Base-by-base conservation (phyloP, 2,888 invertebrate genomes). In the Drosophila longiperda region DNA sequence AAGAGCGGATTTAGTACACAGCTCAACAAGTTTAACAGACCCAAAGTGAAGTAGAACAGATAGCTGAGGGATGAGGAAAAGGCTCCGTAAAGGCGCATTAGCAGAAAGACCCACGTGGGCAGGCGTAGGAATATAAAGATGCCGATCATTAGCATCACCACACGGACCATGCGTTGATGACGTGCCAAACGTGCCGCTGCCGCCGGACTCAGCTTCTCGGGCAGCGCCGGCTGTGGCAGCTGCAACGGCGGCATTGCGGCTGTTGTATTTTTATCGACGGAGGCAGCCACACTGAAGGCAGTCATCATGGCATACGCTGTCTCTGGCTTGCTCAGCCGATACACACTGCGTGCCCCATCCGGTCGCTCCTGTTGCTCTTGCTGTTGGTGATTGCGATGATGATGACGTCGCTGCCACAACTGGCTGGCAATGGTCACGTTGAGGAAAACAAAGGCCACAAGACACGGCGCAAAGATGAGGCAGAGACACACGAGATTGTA, bases 1-100 rank as follows among this genome's bases (percentile, higher is more conserved):
- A 95, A 91, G 57, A 95, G 93, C 1, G 95, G 95, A 92, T 95
- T 95, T 32, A 95, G 68, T 0, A 94, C 94, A 52, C 94, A 94
- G 78, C 94, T 95, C 6, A 94, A 66, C 45, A 95, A 85, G 7
- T 94, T 94, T n/a, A 95, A 82, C 6, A 94, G 87, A 12, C 94
- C 94, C 6, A 95, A 93, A n/a, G 91, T 75, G 65, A 94, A 94
- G 77, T 94, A 93, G 12, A 94, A 72, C 48, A 94, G 90, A 94
- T 94, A 94, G 80, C 93, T 88, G 8, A 85, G 50, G 34, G 82
- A 82, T 48, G 87, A 81, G 23, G 87, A 76, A 55, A 91, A 84
- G 12, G 78, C 75, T 8, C 90, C 85, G 67, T 92, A 91, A 60
- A 94, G 83, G 75, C 94, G 94, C 68, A 94, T 87, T 1, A 94